Base-by-base conservation (phyloP, 2,797 vertebrate species). In the Pseudotriccus pelzelni region DNA sequence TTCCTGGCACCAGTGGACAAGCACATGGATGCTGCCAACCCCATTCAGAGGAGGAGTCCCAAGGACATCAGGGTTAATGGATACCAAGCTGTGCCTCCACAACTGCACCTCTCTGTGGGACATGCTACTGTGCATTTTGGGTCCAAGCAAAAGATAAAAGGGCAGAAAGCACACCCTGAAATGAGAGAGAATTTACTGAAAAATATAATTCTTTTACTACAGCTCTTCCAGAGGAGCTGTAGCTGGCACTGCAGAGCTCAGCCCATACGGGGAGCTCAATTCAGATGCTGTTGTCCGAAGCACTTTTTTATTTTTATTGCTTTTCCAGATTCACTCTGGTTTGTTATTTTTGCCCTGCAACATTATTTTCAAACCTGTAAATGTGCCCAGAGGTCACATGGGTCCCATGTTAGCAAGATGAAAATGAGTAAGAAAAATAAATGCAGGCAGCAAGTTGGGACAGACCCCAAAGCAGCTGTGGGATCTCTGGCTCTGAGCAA, bases 401-500 rank as follows among this genome's bases (percentile, higher is more conserved):
- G 85, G 49, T 87, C 83, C 47, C 22, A 1, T 7, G 44, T 43
- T 39, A 67, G n/a, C 34, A 23, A 37, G 52, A 64, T 18, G 46
- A 80, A 83, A 39, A 87, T 23, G 39, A 80, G 7, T 37, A 69
- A 60, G 68, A 47, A 80, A 94, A 95, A 87, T 32, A 84, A 86
- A 62, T 9, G 59, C n/a, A 28, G 5, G 46, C 62, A 72, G 60
- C 58, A 77, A 60, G 80, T 34, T 32, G 75, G 86, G 60, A 30
- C 64, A 60, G 86, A 43, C 34, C 91, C 84, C 84, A 32, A 72
- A 59, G 89, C 78, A 58, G 72, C 75, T 74, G 78, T n/a, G 86
- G 28, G 60, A 96, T 53, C 92, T 73, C 67, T 14, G 3, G 70
- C 84, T 87, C 93, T 56, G 68, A 11, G 74, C 92, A 94, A 93